Base-by-base conservation (phyloP, 23 tunicate species). In the Ascidia mentula region DNA sequence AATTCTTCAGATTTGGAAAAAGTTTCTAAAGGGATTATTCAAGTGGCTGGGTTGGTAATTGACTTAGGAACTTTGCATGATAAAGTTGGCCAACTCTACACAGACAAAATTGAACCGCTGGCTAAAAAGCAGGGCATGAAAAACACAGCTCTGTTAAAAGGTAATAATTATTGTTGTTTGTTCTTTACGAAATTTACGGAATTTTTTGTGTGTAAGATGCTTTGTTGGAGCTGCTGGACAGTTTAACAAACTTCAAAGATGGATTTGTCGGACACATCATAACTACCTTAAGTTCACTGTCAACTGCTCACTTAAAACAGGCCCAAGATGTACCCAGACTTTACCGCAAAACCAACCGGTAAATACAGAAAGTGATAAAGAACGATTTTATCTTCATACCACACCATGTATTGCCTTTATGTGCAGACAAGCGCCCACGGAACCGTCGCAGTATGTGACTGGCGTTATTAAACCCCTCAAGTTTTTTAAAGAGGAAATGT, bases 251-350 rank as follows among this genome's bases (percentile, higher is more conserved):
- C 0, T 42, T 45, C 72, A 79, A 46, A 71, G 65, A 38, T 5
- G 69, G 72, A 18, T 73, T 93, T 24, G 39, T 78, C 33, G 38
- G 88, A 38, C 59, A 59, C 70, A 88, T 93, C 59, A 59, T 88
- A 31, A 69, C 76, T 34, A 6, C 79, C 13, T 69, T 93, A 18
- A 53, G 72, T 46, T 70, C 86, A 40, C 79, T 75, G 31, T 79
- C 91, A 37, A 12, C 71, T 33, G 85, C 80, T 0, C 74, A 84
- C 77, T 45, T 93, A 28, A 84, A 84, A 35, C 89, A 93, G 59
- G 88, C 98, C 34, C 92, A 93, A 73, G 98, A 93, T 75, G 98
- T 93, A 3, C 98, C 98, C 17, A 80, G 98, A 69, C 72, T 93
- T 18, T 93, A 71, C 42, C 59, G 98, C n/a, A 83, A 90, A 60